A percentile compares a stretch with the other conserved stretches of the same genome.
Conservation (phyloP, 2,113 vertebrate species). For the Perognathus longimembris region DNA sequence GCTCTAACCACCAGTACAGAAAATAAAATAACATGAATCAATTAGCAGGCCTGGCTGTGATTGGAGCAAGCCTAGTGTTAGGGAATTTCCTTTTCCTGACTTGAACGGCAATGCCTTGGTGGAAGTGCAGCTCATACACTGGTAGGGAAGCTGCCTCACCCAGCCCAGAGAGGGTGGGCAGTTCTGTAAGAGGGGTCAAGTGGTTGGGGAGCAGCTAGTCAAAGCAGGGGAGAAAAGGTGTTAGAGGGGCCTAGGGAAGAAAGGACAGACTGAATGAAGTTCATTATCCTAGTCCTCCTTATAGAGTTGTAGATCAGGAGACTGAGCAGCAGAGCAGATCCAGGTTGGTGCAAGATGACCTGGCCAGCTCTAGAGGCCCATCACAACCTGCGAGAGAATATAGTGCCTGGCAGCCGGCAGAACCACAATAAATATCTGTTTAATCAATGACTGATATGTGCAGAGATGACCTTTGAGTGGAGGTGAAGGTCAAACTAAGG, state of each 20-base stretch:
- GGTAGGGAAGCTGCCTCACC: background rate
- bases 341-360: background rate
- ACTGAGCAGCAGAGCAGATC: background rate
- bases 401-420: background rate
- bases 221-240: background rate
- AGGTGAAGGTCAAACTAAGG: slow-evolving; percentile 59
- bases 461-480: slow-evolving; percentile 54
- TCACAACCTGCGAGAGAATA: background rate
- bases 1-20: slow-evolving; percentile 77
- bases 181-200: background rate
- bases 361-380: background rate
- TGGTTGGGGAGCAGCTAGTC: background rate
- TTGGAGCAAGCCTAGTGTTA: slow-evolving; percentile 51
- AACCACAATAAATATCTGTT: slow-evolving; percentile 46
- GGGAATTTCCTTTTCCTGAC: slow-evolving; percentile 54
- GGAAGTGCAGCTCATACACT: background rate
- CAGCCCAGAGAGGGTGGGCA: background rate
- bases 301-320: background rate
- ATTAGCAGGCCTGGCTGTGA: slow-evolving; percentile 66
- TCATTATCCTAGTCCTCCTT: too few relatives aligned
- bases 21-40: slow-evolving; percentile 82
- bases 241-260: background rate
- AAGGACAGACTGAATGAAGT: background rate
- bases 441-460: slow-evolving; percentile 56
- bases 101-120: background rate